These are phyloP conservation scores for Perizoma affinitatum DNA, from an alignment of 2,888 invertebrate genomes.

Conservation along the genomic window DNA sequence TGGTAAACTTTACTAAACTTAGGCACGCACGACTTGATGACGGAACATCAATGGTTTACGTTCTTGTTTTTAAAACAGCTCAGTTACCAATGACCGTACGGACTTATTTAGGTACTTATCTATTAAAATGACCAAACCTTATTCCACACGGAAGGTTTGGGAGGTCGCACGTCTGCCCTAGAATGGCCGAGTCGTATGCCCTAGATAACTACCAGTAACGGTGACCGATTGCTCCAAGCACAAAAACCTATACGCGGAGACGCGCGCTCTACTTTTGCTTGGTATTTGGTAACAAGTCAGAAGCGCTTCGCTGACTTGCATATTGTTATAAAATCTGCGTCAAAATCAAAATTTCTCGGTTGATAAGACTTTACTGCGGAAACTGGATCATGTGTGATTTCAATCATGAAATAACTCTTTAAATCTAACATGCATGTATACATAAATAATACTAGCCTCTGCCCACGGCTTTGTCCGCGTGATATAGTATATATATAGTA, in stretches of 20 bases:
- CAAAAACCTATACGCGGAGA: slow-evolving; percentile 72
- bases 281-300: slow-evolving; percentile 7
- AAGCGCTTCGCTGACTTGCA: slow-evolving; percentile 10
- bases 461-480: no score
- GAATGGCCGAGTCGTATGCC: slow-evolving; percentile 55
- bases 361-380: neutral
- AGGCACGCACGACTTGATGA: no score
- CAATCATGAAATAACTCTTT: no score
- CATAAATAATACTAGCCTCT: no score
- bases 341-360: no score
- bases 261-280: slow-evolving; percentile 65
- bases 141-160: slow-evolving; percentile 29
- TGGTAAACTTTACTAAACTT: no score
- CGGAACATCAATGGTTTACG: no score
- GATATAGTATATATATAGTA: no score
- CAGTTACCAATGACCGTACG: no score
- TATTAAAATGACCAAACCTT: slow-evolving; percentile 24
- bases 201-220: slow-evolving; percentile 55
- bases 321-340: no score
- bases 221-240: slow-evolving; percentile 71
- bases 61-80: no score
- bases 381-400: neutral
- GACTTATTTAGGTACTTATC: neutral
- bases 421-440: no score
- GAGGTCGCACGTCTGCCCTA: slow-evolving; percentile 45